phyloP scores from a whole-genome alignment of 1,140 invertebrate genomes.

The Bombus waltoni region DNA sequence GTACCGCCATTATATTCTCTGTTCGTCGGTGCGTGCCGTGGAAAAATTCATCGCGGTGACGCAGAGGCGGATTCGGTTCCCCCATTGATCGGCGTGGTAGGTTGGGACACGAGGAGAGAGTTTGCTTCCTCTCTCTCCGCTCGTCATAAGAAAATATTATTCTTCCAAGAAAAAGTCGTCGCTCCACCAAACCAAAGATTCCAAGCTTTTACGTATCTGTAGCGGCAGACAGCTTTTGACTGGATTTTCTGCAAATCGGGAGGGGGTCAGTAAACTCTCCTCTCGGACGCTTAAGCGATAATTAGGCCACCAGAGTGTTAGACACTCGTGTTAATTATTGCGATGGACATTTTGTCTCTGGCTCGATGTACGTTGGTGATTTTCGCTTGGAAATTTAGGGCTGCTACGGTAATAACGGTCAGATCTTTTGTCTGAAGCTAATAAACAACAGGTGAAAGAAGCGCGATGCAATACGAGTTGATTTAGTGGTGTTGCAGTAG shows the following conservation, averaged over 20 bases:
- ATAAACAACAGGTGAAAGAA: too few species aligned
- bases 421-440: too few species aligned
- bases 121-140: constrained; percentile 53
- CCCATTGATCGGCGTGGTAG: constrained; percentile 55
- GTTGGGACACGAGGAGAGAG: constrained; percentile 50
- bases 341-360: too few species aligned
- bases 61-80: constrained; percentile 55
- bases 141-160: constrained; percentile 70
- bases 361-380: too few species aligned
- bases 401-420: too few species aligned
- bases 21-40: constrained; percentile 67
- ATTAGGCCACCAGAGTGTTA: too few species aligned
- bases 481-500: background rate
- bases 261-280: constrained; percentile 42
- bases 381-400: too few species aligned
- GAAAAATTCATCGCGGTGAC: constrained; percentile 70
- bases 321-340: too few species aligned
- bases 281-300: too few species aligned
- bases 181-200: constrained; percentile 40
- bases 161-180: constrained; percentile 65
- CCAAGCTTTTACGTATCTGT: background rate
- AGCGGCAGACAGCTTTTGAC: constrained; percentile 17
- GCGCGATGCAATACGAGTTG: too few species aligned
- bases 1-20: constrained; percentile 70
- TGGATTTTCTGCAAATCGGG: constrained; percentile 17